A percentile compares a stretch with the other conserved stretches of the same genome.
These are phyloP conservation scores for Molorchus minor DNA, from an alignment of 2,888 invertebrate species.

Conservation along the genomic window DNA sequence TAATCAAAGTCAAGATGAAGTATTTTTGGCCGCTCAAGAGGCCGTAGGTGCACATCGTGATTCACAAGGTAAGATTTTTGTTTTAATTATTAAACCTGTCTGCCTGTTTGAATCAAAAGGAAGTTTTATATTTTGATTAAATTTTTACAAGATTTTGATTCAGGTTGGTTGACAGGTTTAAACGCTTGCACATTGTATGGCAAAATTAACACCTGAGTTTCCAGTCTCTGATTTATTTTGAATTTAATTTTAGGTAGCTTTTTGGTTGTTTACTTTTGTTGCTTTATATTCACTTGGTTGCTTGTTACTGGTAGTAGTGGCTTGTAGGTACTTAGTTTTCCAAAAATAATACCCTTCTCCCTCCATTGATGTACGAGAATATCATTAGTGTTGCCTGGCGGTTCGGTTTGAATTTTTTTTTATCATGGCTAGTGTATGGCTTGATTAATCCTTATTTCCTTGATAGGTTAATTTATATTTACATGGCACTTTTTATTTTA, in stretches of 20 bases:
- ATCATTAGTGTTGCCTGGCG: conserved; percentile 30
- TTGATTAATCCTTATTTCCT: conserved; percentile 14
- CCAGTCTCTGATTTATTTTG: conserved; percentile 61
- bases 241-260: conserved; percentile 43
- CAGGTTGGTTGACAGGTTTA: conserved; percentile 45
- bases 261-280: conserved; percentile 49
- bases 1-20: conserved; percentile 84
- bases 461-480: conserved; percentile 7
- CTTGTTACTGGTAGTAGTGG: conserved; percentile 48
- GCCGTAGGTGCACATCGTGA: conserved; percentile 81
- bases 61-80: conserved; percentile 86
- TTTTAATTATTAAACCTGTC: conserved; percentile 53
- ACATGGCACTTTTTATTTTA: conserved; percentile 15
- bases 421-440: conserved; percentile 15
- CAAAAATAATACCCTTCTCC: conserved; percentile 48
- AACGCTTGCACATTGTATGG: conserved; percentile 56
- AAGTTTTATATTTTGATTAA: not conserved
- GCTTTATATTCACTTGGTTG: conserved; percentile 50
- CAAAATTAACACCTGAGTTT: conserved; percentile 60
- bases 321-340: conserved; percentile 39
- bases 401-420: not conserved
- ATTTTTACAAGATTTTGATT: conserved; percentile 31
- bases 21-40: conserved; percentile 85
- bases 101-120: conserved; percentile 41
- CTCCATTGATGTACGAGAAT: conserved; percentile 39